Conservation (phyloP, 2,797 vertebrate genomes). For the Acomys russatus region DNA sequence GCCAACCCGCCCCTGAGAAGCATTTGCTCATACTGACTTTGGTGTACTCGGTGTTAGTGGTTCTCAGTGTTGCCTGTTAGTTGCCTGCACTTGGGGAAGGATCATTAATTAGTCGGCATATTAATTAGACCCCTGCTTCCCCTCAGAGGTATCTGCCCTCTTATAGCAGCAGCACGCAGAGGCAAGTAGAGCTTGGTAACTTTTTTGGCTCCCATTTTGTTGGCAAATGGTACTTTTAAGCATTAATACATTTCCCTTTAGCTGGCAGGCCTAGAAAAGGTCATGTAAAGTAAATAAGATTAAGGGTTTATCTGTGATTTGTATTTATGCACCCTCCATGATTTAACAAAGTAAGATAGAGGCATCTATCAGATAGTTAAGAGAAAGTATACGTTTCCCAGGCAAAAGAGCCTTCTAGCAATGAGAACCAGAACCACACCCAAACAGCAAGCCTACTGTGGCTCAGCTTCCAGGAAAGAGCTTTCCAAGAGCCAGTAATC, state of each 20-base stretch:
- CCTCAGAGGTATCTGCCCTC: background rate
- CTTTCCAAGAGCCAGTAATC: background rate
- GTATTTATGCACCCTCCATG: background rate
- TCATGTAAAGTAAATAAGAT: background rate
- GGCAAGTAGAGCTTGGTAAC: background rate
- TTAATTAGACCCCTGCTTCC: background rate
- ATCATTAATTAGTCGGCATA: background rate
- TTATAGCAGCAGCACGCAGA: background rate
- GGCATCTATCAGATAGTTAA: conserved; percentile 7
- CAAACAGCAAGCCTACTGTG: background rate
- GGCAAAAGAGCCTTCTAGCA: background rate
- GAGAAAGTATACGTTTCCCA: background rate
- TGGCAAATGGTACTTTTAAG: background rate
- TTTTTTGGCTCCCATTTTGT: background rate
- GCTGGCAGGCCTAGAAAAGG: conserved; percentile 12
- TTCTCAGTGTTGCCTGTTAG: background rate
- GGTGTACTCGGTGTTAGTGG: background rate
- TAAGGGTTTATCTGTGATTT: conserved; percentile 50
- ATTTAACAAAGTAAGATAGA: background rate
- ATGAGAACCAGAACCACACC: background rate
- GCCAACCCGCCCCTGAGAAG: background rate
- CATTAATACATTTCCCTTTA: background rate
- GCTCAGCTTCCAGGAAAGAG: background rate
- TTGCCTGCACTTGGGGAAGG: background rate
- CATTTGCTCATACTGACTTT: background rate